These are phyloP conservation scores for Galbula dea DNA, from an alignment of 2,113 vertebrate genomes.

Conservation along the genomic window DNA sequence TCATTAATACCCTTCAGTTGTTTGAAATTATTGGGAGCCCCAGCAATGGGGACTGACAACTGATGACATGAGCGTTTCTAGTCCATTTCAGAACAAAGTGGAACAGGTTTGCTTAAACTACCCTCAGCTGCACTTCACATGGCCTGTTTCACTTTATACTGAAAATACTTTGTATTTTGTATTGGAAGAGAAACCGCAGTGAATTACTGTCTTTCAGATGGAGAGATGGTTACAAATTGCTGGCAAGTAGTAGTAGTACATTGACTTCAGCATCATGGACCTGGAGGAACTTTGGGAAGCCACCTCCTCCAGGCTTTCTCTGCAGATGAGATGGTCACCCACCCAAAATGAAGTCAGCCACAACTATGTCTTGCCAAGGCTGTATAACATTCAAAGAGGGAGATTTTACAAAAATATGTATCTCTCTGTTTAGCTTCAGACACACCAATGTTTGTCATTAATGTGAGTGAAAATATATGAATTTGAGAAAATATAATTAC, in stretches of 20 bases:
- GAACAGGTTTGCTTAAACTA: neutral
- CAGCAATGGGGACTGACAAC: neutral
- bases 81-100: neutral
- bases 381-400: neutral
- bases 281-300: neutral
- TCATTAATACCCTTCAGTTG: conserved; percentile 28
- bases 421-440: neutral
- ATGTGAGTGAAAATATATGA: neutral
- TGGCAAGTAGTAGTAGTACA: neutral
- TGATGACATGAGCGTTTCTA: neutral
- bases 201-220: neutral
- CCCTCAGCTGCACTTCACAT: neutral
- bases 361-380: neutral
- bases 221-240: neutral
- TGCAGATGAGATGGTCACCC: rapidly evolving
- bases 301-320: neutral
- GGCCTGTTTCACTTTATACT: neutral
- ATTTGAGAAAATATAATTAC: neutral
- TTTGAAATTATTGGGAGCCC: conserved; percentile 1
- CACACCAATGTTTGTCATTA: neutral
- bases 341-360: neutral
- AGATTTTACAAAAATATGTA: neutral
- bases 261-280: neutral
- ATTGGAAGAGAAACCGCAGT: neutral
- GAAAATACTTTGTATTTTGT: neutral